Evolutionary conservation across 2,888 invertebrate species (phyloP).

Genomic region (Chrysomela aeneicollis): DNA sequence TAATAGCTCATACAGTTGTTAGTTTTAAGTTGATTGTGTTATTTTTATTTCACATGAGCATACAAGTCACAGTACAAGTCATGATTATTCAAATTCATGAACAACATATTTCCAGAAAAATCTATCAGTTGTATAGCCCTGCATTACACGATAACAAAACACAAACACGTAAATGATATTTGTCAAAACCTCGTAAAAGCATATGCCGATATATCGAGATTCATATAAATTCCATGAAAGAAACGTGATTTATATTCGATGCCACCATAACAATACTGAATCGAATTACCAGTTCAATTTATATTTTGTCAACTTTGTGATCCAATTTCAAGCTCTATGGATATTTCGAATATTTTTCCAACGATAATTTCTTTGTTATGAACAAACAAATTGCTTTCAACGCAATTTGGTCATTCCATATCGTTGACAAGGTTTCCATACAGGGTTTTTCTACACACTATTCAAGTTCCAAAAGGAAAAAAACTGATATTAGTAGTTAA

Average conservation of each 20-base stretch:
- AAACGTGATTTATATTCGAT: slow-evolving; percentile 16
- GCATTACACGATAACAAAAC: background rate
- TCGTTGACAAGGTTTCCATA: no score
- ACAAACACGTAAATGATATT: slow-evolving; percentile 14
- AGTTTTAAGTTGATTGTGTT: no score
- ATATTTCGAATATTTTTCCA: background rate
- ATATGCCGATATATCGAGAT: background rate
- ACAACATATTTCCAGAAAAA: background rate
- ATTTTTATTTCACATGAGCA: no score
- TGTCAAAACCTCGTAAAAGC: background rate
- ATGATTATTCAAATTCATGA: no score
- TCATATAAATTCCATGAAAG: slow-evolving; percentile 5
- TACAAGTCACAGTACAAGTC: no score
- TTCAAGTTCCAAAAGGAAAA: no score
- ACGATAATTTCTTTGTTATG: background rate
- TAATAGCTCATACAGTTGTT: no score
- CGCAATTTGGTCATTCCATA: background rate
- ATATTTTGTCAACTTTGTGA: slow-evolving; percentile 20
- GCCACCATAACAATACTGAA: slow-evolving; percentile 12
- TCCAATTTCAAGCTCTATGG: background rate
- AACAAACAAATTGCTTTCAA: background rate
- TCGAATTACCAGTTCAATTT: slow-evolving; percentile 13
- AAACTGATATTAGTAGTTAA: no score
- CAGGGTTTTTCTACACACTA: no score
- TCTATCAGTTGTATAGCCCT: background rate